A percentile compares a stretch with the other conserved stretches of the same genome.
Evolutionary conservation across 2,797 vertebrate species (phyloP).

Genomic region (Sebastes kiyomatsui): DNA sequence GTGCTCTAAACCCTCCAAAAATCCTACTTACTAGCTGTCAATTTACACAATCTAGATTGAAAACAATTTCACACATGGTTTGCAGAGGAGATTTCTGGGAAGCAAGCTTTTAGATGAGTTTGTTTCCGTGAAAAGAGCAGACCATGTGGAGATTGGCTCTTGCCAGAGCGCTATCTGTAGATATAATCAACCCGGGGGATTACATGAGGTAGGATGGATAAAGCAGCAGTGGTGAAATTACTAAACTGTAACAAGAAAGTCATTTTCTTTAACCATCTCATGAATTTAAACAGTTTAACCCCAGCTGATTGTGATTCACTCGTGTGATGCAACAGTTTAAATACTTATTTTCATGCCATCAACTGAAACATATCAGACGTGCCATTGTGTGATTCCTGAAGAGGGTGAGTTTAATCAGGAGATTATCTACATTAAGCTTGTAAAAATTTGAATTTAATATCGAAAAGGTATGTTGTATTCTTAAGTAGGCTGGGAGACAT

Average conservation of each 20-base stretch:
- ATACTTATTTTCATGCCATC: not conserved
- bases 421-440: not conserved
- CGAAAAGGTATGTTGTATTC: not conserved
- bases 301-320: not conserved
- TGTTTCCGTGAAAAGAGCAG: conserved; percentile 58
- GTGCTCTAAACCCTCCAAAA: conserved; percentile 1
- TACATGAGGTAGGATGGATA: conserved; percentile 34
- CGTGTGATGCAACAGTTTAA: not conserved
- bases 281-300: conserved; percentile 35
- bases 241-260: conserved; percentile 24
- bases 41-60: conserved; percentile 27
- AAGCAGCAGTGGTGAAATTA: conserved; percentile 28
- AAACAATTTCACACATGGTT: conserved; percentile 66
- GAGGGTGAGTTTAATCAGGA: not conserved
- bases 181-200: conserved; percentile 64
- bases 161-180: conserved; percentile 35
- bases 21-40: conserved; percentile 1
- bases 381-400: not conserved
- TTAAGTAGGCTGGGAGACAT: not conserved
- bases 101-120: conserved; percentile 45
- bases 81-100: conserved; percentile 48
- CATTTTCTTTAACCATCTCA: conserved; percentile 40
- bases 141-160: conserved; percentile 33
- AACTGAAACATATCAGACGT: not conserved
- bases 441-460: not conserved